Percentiles rank a stretch among this genome's conserved stretches.
Conservation (phyloP, 2,113 vertebrate genomes). For the Colaptes auratus region DNA sequence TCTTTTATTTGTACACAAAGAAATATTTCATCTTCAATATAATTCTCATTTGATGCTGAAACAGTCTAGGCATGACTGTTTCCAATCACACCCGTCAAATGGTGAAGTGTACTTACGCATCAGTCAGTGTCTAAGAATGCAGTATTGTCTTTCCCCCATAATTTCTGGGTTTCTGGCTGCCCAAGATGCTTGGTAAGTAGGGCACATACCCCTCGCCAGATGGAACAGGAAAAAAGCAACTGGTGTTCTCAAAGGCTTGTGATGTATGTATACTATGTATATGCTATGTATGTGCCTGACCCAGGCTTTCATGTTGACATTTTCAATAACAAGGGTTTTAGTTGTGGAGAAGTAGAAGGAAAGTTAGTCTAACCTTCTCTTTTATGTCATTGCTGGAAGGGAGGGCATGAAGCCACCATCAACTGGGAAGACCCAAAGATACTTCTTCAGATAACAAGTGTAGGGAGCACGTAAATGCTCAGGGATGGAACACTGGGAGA, state of each 20-base stretch:
- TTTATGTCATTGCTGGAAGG: too few species aligned
- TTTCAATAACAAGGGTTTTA: not conserved
- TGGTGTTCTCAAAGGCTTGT: not conserved
- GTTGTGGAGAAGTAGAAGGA: not conserved
- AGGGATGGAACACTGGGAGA: not conserved
- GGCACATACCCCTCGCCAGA: not conserved
- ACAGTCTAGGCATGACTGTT: not conserved
- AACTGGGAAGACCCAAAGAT: too few species aligned
- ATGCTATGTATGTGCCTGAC: not conserved
- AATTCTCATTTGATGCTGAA: not conserved
- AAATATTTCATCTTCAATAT: not conserved
- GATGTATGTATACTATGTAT: fast-evolving
- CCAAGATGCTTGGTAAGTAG: not conserved
- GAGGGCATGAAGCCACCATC: too few species aligned
- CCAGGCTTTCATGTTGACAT: not conserved
- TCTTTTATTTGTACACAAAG: not conserved
- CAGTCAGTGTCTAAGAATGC: not conserved
- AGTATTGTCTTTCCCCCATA: not conserved
- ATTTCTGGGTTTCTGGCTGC: not conserved
- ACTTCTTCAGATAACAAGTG: fast-evolving
- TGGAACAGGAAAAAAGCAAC: not conserved
- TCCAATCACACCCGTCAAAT: not conserved
- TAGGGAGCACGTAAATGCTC: not conserved
- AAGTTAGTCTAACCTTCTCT: too few species aligned
- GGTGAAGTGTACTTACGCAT: not conserved